Evolutionary conservation across 2,888 invertebrate genomes (phyloP), one percentile per base, ranked within the genome.

Genomic region (Drosophila mayaguana): DNA sequence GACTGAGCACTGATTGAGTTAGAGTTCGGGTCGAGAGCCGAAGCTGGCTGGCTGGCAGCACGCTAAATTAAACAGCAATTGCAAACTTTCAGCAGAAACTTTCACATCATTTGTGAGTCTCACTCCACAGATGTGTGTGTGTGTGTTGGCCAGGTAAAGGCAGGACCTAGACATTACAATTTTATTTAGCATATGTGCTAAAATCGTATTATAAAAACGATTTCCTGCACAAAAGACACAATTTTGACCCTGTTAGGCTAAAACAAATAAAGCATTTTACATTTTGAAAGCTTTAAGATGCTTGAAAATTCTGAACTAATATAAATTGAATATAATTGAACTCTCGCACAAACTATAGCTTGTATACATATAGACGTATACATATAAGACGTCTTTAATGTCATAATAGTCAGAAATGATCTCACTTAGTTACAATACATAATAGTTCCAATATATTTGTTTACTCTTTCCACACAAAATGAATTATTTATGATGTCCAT

Each of bases 61-160:
- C 85, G 91, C 79, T 79, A 89, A 91, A 91, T 91, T 91, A 89
- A 91, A 87, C 90, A 88, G 88, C 91, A 91, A 91, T 90, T 88
- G 90, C 82, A 87, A 91, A 91, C 89, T 90, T 91, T 91, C 85
- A 71, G 78, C 80, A 72, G 66, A 77, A 80, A 78, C 87, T 84
- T 86, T 75, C 61, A 75, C 62, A 80, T 89, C 84, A 86, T 81
- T 88, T 83, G 74, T 75, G 56, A 70, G 57, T 65, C 64, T 42
- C 59, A 57, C 42, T 16, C 25, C 12, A 14, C 20, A 36, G 38
- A 14, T 53, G 53, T 20, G 38, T 28, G 4, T 28, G 34, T 48
- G 42, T 34, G 51, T 22, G 51, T 12, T n/a, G 14, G 65, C 9
- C 61, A 59, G 68, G 60, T 66, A 59, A 68, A 40, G n/a, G 34